Base-by-base conservation (phyloP, 2,797 vertebrate genomes). In the Scomberomorus guttatus region DNA sequence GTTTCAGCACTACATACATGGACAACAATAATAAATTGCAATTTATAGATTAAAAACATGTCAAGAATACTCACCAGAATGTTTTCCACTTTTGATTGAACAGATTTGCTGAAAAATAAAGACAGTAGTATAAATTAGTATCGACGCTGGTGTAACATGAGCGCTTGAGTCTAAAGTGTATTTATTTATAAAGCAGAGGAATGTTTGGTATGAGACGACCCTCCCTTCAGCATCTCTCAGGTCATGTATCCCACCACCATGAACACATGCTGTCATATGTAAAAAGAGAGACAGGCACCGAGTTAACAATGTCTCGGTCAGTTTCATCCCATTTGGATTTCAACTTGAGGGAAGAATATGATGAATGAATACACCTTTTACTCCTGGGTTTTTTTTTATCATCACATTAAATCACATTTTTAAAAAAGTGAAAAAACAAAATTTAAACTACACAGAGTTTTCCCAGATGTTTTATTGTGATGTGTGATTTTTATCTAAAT, bases 61-160 rank as follows among this genome's bases (percentile, higher is more conserved):
- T 48, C 12, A 67, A 18, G 6, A 69, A 85, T 93, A 98, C 98
- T 99, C 94, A 99, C 98, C 97, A 99, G 96, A 94, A 99, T 99
- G 95, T 95, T 97, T 94, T 99, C 98, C 96, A 99, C 97, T 95
- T 98, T 99, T 90, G 97, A 98, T 93, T 99, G 98, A 95, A 98
- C 97, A 87, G 97, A 97, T 99, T 99, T 99, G 95, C 98, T 99
- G 96, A 56, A 95, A 91, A 92, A 93, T 74, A 94, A 84, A 96
- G 93, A 90, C 90, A 96, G 39, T 83, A 94, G 82, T 65, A 91
- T 80, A 84, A 90, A 91, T 95, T 86, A 95, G 86, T 83, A 90
- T 84, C 7, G 87, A 90, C 60, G 84, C 84, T 39, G 62, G 72
- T 85, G 92, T 92, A 95, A 95, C 86, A 83, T 72, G 90, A 95